phyloP scores from a whole-genome alignment of 2,888 invertebrate species.

The Harmothoe impar region DNA sequence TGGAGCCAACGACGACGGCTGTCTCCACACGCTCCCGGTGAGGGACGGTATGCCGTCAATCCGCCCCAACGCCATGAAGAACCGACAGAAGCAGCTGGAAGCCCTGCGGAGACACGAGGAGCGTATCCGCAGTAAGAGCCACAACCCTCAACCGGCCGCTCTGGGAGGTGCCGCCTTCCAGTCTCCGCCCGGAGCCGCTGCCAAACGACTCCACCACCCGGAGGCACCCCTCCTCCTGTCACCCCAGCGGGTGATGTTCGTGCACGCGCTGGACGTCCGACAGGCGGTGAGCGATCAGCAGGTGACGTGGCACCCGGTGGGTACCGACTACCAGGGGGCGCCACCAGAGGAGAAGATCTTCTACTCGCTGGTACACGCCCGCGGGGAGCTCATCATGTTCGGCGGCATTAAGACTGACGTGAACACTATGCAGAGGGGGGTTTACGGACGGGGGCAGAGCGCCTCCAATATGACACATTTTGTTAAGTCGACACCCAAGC shows the following conservation, averaged over 20 bases:
- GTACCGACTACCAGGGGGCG: conserved; percentile 71
- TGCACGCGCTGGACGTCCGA: conserved; percentile 94
- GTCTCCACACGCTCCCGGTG: conserved; percentile 18
- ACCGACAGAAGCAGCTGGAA: conserved; percentile 87
- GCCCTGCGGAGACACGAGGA: conserved; percentile 88
- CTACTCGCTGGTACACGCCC: conserved; percentile 93
- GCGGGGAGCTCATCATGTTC: conserved; percentile 96
- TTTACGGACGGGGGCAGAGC: background rate
- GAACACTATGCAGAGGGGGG: conserved; percentile 77
- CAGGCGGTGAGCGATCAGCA: conserved; percentile 79
- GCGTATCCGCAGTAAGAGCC: conserved; percentile 72
- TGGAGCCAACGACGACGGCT: background rate
- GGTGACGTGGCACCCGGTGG: conserved; percentile 84
- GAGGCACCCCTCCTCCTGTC: background rate
- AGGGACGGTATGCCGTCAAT: conserved; percentile 79
- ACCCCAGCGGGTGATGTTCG: conserved; percentile 88
- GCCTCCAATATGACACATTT: conserved; percentile 55
- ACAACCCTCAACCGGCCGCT: background rate
- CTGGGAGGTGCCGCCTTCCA: background rate
- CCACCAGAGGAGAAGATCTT: conserved; percentile 94
- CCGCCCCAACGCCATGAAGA: conserved; percentile 83
- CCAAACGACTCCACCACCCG: background rate
- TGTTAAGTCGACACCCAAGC: conserved; percentile 14
- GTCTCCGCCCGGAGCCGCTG: background rate
- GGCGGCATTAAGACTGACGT: conserved; percentile 90